Evolutionary conservation across 2,113 vertebrate genomes (phyloP), one percentile per base, ranked within the genome.

Genomic region (Gnathonemus echidnorhynchus): DNA sequence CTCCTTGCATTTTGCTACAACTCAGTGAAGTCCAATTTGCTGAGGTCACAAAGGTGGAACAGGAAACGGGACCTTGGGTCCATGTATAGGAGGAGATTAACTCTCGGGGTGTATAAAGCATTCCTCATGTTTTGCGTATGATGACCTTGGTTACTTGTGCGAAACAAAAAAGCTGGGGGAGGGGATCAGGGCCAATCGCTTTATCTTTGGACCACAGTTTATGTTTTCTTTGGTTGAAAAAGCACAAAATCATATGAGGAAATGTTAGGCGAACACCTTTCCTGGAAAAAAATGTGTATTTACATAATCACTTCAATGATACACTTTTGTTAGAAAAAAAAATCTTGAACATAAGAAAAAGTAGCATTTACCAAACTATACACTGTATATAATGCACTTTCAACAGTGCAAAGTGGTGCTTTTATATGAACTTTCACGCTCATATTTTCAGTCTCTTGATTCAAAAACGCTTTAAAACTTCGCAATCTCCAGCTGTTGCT

Each of bases 341-440:
- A 77, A 80, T 48, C 66, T 11, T 49, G 19, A 88, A 62, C 39
- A 66, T 87, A 27, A 85, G 74, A 86, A 80, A 56, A 52, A 88
- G 85, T 45, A 88, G 56, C 89, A 87, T 66, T 87, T 53, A 77
- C 86, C 66, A 88, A 77, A 88, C 86, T 87, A 45, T 52, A 88
- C 89, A 90, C 45, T 70, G 85, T 87, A 87, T 87, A 90, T 87
- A 70, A 87, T 52, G 66, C 80, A 85, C 66, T 89, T 83, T 83
- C 31, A 89, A 89, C 80, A 84, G 80, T 58, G 52, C 70, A 86
- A 85, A 66, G 53, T 84, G n/a, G 48, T 48, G 74, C 86, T 53
- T 53, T 35, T 48, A 80, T 88, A 31, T 15, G 35, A 48, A 77
- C 62, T 7, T 17, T 35, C 31, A 87, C 5, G 89, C 35, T 90